Evolutionary conservation across 2,113 vertebrate species (phyloP), one percentile per base, ranked within the genome.

Genomic region (Mellivora capensis): DNA sequence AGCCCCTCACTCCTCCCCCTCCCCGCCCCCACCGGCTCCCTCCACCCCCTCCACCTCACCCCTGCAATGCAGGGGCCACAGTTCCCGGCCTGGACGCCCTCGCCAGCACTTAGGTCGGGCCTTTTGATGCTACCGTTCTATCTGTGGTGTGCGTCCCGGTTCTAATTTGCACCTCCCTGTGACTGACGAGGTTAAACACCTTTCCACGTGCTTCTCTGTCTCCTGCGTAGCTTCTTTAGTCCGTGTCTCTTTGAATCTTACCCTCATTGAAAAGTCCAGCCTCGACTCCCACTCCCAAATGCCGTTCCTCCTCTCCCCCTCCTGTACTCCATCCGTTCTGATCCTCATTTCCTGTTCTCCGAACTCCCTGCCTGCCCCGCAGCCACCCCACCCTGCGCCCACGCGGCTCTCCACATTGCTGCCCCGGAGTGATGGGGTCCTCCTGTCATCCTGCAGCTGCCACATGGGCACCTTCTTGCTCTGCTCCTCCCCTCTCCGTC

Each of bases 401-500:
- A 18, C 42, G 2, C 29, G 13, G 18, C 12, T 34, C 0, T 0
- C 13, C 49, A 23, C 47, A 12, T 1, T 2, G 0, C 12, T 2
- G 1, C 81, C 64, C n/a, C 64, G 7, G 54, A 64, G 13, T 0
- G 6, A 14, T 0, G 4, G 31, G 4, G 9, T 21, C 67, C 21
- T 31, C n/a, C 77, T 4, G 2, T 13, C 69, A 4, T n/a, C 7
- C 44, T n/a, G 18, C 13, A 11, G 14, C 5, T 0, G 61, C 21
- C 39, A 29, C 15, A 0, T 11, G 15, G 57, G 5, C 11, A 21
- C 44, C 42, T 42, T 57, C 87, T 25, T 23, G 2, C 20, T 3
- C 2, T 2, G 44, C 44, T n/a, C 7, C n/a, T n/a, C 25, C 7
- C 37, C 54, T 47, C 34, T 54, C 23, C 39, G 34, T n/a, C 25